phyloP scores from a whole-genome alignment of 2,888 invertebrate genomes.

The Cheilosia pagana region DNA sequence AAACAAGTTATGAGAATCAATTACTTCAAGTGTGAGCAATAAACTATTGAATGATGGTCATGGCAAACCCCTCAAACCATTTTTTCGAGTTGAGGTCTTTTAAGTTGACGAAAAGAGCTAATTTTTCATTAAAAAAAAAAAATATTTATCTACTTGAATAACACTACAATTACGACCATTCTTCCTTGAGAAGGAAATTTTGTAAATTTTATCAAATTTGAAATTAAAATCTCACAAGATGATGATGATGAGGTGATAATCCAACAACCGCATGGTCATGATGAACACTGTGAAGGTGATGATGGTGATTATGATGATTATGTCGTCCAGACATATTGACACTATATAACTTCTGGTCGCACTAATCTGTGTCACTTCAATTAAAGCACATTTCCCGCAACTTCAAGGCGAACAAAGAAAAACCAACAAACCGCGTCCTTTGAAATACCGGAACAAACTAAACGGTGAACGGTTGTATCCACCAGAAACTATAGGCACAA shows the following conservation, averaged over 20 bases:
- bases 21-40: too few relatives aligned
- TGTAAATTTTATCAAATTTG: too few relatives aligned
- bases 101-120: too few relatives aligned
- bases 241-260: slow-evolving; percentile 81
- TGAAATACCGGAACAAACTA: slow-evolving; percentile 66
- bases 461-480: slow-evolving; percentile 12
- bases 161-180: too few relatives aligned
- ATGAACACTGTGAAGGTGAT: slow-evolving; percentile 78
- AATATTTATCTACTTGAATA: too few relatives aligned
- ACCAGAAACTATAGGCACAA: slow-evolving; percentile 52
- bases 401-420: slow-evolving; percentile 11
- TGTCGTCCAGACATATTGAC: slow-evolving; percentile 76
- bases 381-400: slow-evolving; percentile 1
- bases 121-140: too few relatives aligned
- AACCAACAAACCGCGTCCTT: slow-evolving; percentile 57
- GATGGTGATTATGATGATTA: slow-evolving; percentile 79
- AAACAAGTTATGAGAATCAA: too few relatives aligned
- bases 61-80: too few relatives aligned
- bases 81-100: too few relatives aligned
- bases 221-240: slow-evolving; percentile 76
- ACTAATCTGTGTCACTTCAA: slow-evolving; percentile 76
- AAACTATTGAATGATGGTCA: too few relatives aligned
- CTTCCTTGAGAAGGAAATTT: too few relatives aligned
- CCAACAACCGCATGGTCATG: slow-evolving; percentile 77
- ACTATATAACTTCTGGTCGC: not conserved